A percentile compares a stretch with the other conserved stretches of the same genome.
phyloP scores from a whole-genome alignment of 2,113 vertebrate genomes.

The Butorides virescens region DNA sequence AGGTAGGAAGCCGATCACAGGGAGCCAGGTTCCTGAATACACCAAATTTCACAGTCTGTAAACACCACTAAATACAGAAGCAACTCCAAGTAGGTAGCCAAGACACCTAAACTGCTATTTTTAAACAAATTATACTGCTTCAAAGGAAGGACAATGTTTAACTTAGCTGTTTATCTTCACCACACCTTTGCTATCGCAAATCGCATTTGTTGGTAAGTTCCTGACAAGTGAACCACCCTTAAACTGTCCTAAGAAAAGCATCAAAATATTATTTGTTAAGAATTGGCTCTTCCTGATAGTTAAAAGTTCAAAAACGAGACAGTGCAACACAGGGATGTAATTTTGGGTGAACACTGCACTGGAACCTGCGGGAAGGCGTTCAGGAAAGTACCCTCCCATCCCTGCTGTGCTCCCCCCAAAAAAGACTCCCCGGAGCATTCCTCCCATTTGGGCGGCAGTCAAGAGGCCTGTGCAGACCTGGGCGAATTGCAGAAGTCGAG shows the following conservation, averaged over 20 bases:
- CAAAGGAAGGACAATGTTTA: not conserved
- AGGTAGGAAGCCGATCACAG: not conserved
- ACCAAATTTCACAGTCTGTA: not conserved
- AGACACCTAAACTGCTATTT: not conserved
- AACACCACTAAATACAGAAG: not conserved
- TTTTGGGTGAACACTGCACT: not conserved
- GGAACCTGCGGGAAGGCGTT: not conserved
- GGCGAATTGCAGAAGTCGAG: not conserved
- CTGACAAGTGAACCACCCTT: not conserved
- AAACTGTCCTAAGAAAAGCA: not conserved
- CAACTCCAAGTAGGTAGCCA: not conserved
- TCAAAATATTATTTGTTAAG: not conserved
- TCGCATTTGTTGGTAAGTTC: not conserved
- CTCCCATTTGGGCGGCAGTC: not conserved
- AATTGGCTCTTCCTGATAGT: not conserved
- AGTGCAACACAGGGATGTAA: not conserved
- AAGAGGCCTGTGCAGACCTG: not conserved
- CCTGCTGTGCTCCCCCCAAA: accelerated
- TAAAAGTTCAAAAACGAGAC: not conserved
- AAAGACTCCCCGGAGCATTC: not conserved
- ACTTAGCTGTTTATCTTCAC: not conserved
- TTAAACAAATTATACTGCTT: not conserved
- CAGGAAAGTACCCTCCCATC: not conserved
- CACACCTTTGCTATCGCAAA: not conserved
- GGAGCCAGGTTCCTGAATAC: not conserved